phyloP scores from a whole-genome alignment of 2,888 invertebrate species.

The Muschampia plurimacula region DNA sequence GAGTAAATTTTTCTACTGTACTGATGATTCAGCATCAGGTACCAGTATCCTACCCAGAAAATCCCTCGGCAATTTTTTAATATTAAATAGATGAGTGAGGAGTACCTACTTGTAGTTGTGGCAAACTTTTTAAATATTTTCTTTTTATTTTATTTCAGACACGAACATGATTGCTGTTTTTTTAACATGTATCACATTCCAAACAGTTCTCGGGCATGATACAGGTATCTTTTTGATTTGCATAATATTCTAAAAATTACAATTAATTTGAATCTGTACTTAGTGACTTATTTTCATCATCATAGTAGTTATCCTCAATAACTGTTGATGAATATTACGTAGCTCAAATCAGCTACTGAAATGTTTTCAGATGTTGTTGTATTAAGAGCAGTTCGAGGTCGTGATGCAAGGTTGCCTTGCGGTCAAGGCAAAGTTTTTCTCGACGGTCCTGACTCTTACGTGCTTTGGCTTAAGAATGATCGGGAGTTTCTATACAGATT shows the following conservation, averaged over 20 bases:
- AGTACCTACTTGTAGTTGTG: no score
- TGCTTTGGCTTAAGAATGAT: conserved; percentile 72
- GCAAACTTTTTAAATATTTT: background rate
- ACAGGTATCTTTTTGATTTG: conserved; percentile 43
- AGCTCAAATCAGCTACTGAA: no score
- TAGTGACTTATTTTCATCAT: background rate
- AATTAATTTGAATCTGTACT: no score
- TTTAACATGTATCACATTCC: conserved; percentile 34
- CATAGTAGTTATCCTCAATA: background rate
- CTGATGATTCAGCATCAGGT: no score
- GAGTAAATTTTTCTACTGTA: no score
- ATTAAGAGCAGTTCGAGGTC: conserved; percentile 60
- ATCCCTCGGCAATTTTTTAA: no score
- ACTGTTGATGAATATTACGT: no score
- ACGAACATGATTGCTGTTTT: conserved; percentile 38
- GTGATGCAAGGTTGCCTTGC: conserved; percentile 67
- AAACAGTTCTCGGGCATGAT: conserved; percentile 43
- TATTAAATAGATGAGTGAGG: no score
- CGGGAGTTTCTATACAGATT: conserved; percentile 64
- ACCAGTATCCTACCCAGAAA: no score
- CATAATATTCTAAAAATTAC: background rate
- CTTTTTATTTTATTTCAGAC: conserved; percentile 42
- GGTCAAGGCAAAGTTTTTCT: conserved; percentile 69
- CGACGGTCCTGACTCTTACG: conserved; percentile 69
- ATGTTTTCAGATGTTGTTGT: conserved; percentile 54